Conservation (phyloP, 2,113 vertebrate genomes). For the Notarius lentiginosus region DNA sequence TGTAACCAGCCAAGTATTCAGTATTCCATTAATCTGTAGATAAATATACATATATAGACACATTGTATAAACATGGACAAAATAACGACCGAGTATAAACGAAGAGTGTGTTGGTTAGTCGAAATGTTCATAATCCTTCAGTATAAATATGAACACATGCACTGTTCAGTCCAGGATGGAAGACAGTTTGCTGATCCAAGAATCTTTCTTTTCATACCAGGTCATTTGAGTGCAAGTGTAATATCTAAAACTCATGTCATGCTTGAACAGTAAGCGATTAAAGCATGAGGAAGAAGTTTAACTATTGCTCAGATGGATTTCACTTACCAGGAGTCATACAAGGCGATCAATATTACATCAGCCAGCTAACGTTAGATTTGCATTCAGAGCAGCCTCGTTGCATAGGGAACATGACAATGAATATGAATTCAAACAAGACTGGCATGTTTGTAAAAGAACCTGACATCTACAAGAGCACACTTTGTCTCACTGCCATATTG, state of each 20-base stretch:
- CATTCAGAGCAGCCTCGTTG: neutral
- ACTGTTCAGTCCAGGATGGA: slow-evolving; percentile 21
- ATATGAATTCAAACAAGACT: slow-evolving; percentile 20
- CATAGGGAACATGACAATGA: neutral
- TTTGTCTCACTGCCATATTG: neutral
- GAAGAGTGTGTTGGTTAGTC: neutral
- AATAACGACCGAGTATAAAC: slow-evolving; percentile 33
- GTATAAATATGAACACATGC: neutral
- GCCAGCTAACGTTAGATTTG: slow-evolving; percentile 34
- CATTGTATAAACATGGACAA: slow-evolving; percentile 46
- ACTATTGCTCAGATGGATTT: slow-evolving; percentile 27
- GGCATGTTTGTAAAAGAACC: neutral
- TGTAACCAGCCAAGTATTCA: slow-evolving; percentile 72
- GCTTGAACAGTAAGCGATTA: neutral
- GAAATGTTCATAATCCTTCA: neutral
- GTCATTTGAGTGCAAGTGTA: neutral
- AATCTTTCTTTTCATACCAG: slow-evolving; percentile 44
- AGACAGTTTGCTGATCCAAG: slow-evolving; percentile 19
- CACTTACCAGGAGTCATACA: slow-evolving; percentile 50
- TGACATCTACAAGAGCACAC: neutral
- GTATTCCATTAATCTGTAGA: slow-evolving; percentile 63
- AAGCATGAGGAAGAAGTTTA: neutral
- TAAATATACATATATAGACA: slow-evolving; percentile 60
- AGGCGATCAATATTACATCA: slow-evolving; percentile 65
- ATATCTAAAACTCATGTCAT: neutral